Evolutionary conservation across 2,797 vertebrate genomes (phyloP).

Genomic region (Tangara arthus): DNA sequence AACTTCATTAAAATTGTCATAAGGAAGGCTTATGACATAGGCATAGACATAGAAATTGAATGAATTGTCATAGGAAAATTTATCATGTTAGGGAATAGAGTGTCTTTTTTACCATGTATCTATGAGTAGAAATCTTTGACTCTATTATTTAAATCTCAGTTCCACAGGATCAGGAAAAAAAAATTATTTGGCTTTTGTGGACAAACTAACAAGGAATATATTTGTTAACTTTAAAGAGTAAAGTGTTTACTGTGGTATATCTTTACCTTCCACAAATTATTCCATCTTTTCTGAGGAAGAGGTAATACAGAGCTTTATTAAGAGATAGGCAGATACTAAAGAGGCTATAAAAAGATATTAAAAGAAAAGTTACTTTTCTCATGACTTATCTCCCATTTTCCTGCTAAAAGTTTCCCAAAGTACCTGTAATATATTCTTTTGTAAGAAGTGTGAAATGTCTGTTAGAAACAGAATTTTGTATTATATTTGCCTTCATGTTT

Average conservation of each 20-base stretch:
- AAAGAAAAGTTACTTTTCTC: neutral
- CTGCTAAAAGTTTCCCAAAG: neutral
- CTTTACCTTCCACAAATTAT: neutral
- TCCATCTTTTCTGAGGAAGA: neutral
- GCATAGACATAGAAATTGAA: neutral
- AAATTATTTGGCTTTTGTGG: neutral
- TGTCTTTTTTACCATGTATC: neutral
- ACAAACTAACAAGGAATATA: neutral
- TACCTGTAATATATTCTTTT: neutral
- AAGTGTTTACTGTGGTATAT: neutral
- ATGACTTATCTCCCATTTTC: neutral
- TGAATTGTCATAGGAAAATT: neutral
- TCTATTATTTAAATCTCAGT: neutral
- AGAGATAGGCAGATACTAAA: neutral
- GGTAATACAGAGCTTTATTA: neutral
- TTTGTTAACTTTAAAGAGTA: neutral
- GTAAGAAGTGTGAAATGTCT: neutral
- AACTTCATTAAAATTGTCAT: neutral
- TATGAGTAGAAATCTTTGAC: neutral
- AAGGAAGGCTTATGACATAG: neutral
- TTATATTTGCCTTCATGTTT: neutral
- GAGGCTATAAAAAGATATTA: neutral
- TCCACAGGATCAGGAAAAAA: neutral
- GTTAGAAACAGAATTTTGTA: neutral
- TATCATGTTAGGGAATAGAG: neutral